Evolutionary conservation across 1,140 invertebrate genomes (phyloP).

Genomic region (Drosophila jambulina): DNA sequence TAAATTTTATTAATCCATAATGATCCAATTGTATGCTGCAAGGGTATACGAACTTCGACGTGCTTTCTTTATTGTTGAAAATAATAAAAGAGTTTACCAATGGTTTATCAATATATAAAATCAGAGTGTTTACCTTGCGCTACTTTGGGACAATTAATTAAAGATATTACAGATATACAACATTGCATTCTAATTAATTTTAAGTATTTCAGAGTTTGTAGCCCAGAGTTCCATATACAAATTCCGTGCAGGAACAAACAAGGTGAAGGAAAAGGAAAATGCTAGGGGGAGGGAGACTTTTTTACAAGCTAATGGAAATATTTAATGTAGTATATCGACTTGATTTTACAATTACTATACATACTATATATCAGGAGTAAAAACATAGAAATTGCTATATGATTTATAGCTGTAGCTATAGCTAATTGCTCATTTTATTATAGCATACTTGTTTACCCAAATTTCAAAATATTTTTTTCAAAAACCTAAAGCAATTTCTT

Average conservation of each 20-base stretch:
- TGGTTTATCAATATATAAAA: no score
- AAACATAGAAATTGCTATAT: not conserved
- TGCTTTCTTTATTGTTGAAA: no score
- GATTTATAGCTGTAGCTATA: not conserved
- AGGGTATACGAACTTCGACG: no score
- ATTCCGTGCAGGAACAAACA: conserved; percentile 1
- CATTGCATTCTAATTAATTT: not conserved
- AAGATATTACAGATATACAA: no score
- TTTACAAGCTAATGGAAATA: not conserved
- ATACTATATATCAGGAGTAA: not conserved
- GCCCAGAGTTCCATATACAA: not conserved
- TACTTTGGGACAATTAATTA: no score
- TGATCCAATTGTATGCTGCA: no score
- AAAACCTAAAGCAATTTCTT: not conserved
- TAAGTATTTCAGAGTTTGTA: not conserved
- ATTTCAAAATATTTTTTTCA: not conserved
- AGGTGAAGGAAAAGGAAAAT: conserved; percentile 6
- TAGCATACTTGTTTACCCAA: not conserved
- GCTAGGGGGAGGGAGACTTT: not conserved
- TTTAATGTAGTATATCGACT: not conserved
- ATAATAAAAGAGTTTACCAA: no score
- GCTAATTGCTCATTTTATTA: not conserved
- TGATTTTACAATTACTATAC: not conserved
- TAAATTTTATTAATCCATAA: no score
- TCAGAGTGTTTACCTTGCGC: no score